A percentile compares a stretch with the other conserved stretches of the same genome.
Conservation (phyloP, 2,113 vertebrate species). For the Pteruthius melanotis region DNA sequence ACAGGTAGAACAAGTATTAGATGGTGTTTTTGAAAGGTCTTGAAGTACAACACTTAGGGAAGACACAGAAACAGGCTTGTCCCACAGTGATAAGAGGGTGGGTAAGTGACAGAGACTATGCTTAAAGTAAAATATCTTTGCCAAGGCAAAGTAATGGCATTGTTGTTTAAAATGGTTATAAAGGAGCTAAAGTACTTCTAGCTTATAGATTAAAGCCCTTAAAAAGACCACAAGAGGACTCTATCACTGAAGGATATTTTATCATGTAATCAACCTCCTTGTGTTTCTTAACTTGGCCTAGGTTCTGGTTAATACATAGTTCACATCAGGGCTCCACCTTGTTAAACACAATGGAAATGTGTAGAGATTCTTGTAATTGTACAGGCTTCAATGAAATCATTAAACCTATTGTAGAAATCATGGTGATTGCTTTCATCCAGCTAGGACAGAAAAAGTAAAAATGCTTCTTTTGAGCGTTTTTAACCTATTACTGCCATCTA, state of each 20-base stretch:
- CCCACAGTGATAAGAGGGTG: not conserved
- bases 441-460: not conserved
- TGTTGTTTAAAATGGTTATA: not conserved
- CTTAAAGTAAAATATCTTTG: not conserved
- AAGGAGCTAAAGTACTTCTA: not conserved
- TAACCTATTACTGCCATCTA: conserved; percentile 71
- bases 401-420: not conserved
- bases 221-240: not conserved
- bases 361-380: not conserved
- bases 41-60: not conserved
- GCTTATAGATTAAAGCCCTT: not conserved
- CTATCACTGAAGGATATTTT: not conserved
- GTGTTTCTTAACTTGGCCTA: not conserved
- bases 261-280: not conserved
- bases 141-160: not conserved
- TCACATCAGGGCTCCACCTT: not conserved
- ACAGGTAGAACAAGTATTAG: not conserved
- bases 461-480: not conserved
- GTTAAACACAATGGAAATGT: not conserved
- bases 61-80: not conserved
- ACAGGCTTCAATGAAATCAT: not conserved
- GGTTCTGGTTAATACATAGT: not conserved
- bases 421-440: not conserved
- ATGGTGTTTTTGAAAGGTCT: not conserved
- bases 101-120: not conserved